Evolutionary conservation across 2,797 vertebrate species (phyloP), one percentile per base, ranked within the genome.

Genomic region (Odontamblyopus rebecca): DNA sequence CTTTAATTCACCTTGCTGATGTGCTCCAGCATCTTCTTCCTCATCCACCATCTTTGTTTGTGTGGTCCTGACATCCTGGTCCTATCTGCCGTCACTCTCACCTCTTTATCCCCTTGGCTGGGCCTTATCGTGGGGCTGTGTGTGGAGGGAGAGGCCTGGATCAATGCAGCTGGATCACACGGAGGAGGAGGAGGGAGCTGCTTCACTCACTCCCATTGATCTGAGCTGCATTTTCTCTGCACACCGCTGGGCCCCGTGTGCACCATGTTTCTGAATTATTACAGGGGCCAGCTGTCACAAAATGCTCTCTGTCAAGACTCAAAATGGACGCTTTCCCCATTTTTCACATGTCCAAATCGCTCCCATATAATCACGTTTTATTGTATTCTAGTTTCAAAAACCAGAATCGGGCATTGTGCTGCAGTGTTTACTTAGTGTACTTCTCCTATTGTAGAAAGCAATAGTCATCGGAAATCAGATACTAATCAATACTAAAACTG

Each of bases 231-330:
- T 89, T 91, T 89, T 90, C 88, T 89, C 86, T 75, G 87, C 91
- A 92, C 89, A 89, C 92, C 89, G 89, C 90, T 92, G 92, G 86
- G 91, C 89, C 86, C 91, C 91, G 89, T 86, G 89, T 82, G 79
- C 84, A 93, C 93, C 93, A 92, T 92, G 93, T 92, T 92, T 91
- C 91, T 88, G 91, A 93, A 93, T 93, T 92, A 94, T 93, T 94
- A 93, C 89, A 92, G 91, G 82, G 90, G 90, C 88, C 93, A 93
- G 93, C 93, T 93, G 91, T 93, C 93, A 92, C 89, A 84, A 89
- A 89, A 91, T 87, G 84, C 91, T 92, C 90, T 89, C 88, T 86
- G 89, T 93, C 93, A 94, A 30, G 57, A 18, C 27, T 16, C 23
- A 59, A 29, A 59, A 29, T 59, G 23, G 57, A 30, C 1, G 13